phyloP scores from a whole-genome alignment of 1,140 invertebrate species.

The Cheumatopsyche charites region DNA sequence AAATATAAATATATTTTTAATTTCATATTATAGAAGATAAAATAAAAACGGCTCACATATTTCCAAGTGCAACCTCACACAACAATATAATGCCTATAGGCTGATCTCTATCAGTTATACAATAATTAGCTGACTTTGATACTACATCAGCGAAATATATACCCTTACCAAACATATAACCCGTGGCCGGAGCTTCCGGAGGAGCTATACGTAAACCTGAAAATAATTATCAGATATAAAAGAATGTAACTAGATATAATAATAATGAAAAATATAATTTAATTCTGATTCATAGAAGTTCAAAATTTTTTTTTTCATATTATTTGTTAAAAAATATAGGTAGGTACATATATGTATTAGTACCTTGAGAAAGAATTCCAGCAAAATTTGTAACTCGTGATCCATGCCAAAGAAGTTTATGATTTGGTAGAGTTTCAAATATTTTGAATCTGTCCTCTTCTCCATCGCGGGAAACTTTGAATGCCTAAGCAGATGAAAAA shows the following conservation, averaged over 20 bases:
- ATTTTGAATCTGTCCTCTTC: conserved; percentile 84
- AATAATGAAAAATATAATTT: too few relatives aligned
- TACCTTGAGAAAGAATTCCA: conserved; percentile 95
- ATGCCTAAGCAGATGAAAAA: conserved; percentile 71
- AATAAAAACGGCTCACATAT: conserved; percentile 70
- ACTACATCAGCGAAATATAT: conserved; percentile 99
- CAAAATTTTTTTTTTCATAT: not conserved
- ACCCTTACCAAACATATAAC: conserved; percentile 99
- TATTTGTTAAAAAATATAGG: too few relatives aligned
- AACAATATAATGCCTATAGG: conserved; percentile 84
- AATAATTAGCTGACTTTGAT: conserved; percentile 98
- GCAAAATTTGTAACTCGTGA: conserved; percentile 93
- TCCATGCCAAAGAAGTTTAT: conserved; percentile 94
- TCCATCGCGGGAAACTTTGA: conserved; percentile 76
- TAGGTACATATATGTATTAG: too few relatives aligned
- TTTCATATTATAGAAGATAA: not conserved
- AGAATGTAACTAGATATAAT: too few relatives aligned
- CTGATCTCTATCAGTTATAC: conserved; percentile 74
- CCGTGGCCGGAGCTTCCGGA: conserved; percentile 90
- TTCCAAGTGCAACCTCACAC: conserved; percentile 94
- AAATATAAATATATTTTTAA: too few relatives aligned
- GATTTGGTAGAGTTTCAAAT: conserved; percentile 83
- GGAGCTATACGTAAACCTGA: conserved; percentile 88
- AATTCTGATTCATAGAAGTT: too few relatives aligned
- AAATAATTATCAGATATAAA: too few relatives aligned